Conservation (phyloP, 2,888 invertebrate species). For the Trichopoda pennipes region DNA sequence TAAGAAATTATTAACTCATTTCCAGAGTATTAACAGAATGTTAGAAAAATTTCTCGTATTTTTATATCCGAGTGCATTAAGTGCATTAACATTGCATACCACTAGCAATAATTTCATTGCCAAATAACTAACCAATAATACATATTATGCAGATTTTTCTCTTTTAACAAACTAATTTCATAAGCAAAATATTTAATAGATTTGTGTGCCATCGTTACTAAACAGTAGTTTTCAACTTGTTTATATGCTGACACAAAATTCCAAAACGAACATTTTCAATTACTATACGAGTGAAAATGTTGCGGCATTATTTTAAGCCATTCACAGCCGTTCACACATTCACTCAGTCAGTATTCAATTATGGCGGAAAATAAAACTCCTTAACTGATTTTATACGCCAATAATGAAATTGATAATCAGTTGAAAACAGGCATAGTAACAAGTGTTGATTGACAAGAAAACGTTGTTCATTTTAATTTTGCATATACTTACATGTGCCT, state of each 20-base stretch:
- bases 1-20: not conserved
- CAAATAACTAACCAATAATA: slow-evolving; percentile 29
- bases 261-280: slow-evolving; percentile 37
- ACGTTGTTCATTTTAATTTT: slow-evolving; percentile 35
- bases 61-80: slow-evolving; percentile 1
- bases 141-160: not conserved
- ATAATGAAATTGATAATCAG: slow-evolving; percentile 74
- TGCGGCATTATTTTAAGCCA: slow-evolving; percentile 7
- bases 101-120: slow-evolving; percentile 20
- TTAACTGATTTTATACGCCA: slow-evolving; percentile 60
- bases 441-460: slow-evolving; percentile 76
- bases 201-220: slow-evolving; percentile 46
- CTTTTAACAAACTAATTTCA: not conserved
- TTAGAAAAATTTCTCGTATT: slow-evolving; percentile 18
- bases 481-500: slow-evolving; percentile 23
- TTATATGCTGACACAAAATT: slow-evolving; percentile 32
- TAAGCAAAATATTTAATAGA: slow-evolving; percentile 29
- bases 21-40: not conserved
- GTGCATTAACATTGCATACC: slow-evolving; percentile 1
- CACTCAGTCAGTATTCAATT: slow-evolving; percentile 38
- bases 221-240: slow-evolving; percentile 52
- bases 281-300: slow-evolving; percentile 16
- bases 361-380: slow-evolving; percentile 47
- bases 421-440: slow-evolving; percentile 62
- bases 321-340: slow-evolving; percentile 5